Evolutionary conservation across 2,113 vertebrate species (phyloP).

Genomic region (Dipodomys spectabilis): DNA sequence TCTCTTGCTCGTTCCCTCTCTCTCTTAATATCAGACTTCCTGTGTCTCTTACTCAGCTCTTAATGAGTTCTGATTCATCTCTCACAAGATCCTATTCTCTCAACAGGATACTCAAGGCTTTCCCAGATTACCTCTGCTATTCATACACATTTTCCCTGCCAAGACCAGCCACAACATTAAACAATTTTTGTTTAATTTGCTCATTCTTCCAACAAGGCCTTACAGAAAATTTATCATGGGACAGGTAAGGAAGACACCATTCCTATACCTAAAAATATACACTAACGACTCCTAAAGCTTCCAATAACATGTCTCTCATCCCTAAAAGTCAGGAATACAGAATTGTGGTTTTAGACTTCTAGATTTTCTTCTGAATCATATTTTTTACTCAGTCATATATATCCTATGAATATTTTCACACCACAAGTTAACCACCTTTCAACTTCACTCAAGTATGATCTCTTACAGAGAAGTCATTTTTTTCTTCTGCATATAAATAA

Average conservation of each 20-base stretch:
- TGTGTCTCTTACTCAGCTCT: not conserved
- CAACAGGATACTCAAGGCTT: not conserved
- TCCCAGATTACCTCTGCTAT: not conserved
- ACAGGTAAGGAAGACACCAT: not conserved
- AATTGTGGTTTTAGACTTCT: not conserved
- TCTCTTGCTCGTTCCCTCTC: too few relatives aligned
- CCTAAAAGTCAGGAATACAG: constrained; percentile 1
- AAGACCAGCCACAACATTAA: not conserved
- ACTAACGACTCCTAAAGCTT: not conserved
- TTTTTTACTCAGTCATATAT: constrained; percentile 23
- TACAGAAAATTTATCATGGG: not conserved
- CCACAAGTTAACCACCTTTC: not conserved
- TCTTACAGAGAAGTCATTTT: not conserved
- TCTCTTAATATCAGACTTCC: not conserved
- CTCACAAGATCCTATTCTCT: not conserved
- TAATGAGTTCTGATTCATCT: not conserved
- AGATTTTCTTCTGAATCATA: not conserved
- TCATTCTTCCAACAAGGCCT: constrained; percentile 9
- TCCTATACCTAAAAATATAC: not conserved
- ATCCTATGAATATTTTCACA: constrained; percentile 53
- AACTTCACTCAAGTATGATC: not conserved
- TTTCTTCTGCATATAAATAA: not conserved
- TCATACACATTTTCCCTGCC: not conserved
- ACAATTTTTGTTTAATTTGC: not conserved
- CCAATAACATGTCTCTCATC: not conserved